Evolutionary conservation across 2,797 vertebrate species (phyloP).

Genomic region (Pangasius larnaudii): DNA sequence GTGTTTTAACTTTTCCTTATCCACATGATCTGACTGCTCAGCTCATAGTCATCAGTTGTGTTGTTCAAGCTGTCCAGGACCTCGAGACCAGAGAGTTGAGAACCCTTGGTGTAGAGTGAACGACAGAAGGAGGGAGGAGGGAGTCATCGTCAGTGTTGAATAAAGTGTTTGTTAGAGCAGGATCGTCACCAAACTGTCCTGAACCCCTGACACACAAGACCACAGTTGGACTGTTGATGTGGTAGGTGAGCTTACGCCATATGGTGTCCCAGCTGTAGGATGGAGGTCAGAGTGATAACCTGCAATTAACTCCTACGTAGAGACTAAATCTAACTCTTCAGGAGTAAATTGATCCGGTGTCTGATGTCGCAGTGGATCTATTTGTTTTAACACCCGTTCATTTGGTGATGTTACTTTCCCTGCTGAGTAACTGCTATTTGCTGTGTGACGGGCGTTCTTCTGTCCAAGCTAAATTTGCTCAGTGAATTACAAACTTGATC

Average conservation of each 20-base stretch:
- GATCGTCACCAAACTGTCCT: not conserved
- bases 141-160: not conserved
- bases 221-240: not conserved
- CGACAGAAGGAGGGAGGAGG: not conserved
- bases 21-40: not conserved
- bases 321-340: not conserved
- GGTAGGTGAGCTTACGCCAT: not conserved
- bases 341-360: constrained; percentile 9
- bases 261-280: constrained; percentile 4
- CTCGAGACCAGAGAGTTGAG: not conserved
- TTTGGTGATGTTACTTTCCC: constrained; percentile 22
- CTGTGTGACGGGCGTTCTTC: not conserved
- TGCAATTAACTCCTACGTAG: constrained; percentile 24
- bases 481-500: not conserved
- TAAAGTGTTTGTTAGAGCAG: not conserved
- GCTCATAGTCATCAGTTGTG: not conserved
- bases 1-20: not conserved
- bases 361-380: not conserved
- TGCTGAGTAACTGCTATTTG: not conserved
- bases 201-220: not conserved
- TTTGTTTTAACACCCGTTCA: constrained; percentile 7
- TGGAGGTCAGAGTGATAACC: not conserved
- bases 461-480: not conserved
- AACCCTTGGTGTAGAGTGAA: not conserved
- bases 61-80: not conserved